Percentiles rank a stretch among this genome's conserved stretches.
Evolutionary conservation across 2,113 vertebrate genomes (phyloP).

Genomic region (Epinephelus cyanopodus): DNA sequence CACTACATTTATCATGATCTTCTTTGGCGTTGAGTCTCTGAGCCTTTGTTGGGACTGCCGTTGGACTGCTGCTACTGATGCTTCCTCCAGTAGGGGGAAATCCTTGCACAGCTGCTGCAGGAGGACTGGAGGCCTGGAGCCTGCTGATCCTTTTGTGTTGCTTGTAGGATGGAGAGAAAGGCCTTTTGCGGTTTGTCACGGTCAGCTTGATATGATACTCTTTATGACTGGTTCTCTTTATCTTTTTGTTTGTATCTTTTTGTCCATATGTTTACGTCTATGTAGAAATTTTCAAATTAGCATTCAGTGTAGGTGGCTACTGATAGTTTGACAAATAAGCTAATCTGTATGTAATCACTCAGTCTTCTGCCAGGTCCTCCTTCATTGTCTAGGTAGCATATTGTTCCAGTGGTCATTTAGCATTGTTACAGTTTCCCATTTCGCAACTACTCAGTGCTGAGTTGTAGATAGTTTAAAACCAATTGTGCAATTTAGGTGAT

Average conservation of each 20-base stretch:
- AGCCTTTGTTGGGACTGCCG: slow-evolving; percentile 61
- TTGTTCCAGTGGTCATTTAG: slow-evolving; percentile 26
- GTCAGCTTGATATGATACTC: slow-evolving; percentile 50
- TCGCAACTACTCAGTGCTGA: slow-evolving; percentile 10
- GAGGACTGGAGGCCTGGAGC: slow-evolving; percentile 37
- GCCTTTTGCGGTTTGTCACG: slow-evolving; percentile 16
- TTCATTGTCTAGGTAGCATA: slow-evolving; percentile 31
- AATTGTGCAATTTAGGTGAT: slow-evolving; percentile 3
- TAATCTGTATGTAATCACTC: slow-evolving; percentile 7
- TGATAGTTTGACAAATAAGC: slow-evolving; percentile 10
- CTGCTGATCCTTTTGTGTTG: slow-evolving; percentile 40
- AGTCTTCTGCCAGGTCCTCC: slow-evolving; percentile 22
- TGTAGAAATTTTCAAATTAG: slow-evolving; percentile 38
- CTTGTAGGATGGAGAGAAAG: slow-evolving; percentile 47
- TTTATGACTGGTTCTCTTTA: slow-evolving; percentile 43
- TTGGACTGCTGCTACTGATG: slow-evolving; percentile 65
- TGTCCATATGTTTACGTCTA: slow-evolving; percentile 68
- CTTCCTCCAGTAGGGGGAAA: slow-evolving; percentile 26
- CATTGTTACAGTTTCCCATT: slow-evolving; percentile 34
- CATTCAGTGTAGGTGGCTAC: slow-evolving; percentile 34
- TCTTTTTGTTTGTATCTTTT: slow-evolving; percentile 48
- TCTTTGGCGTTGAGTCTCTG: slow-evolving; percentile 29
- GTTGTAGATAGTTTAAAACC: slow-evolving; percentile 8
- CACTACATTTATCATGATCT: slow-evolving; percentile 51
- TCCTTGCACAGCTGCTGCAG: slow-evolving; percentile 32